A percentile compares a stretch with the other conserved stretches of the same genome.
phyloP scores from a whole-genome alignment of 2,888 invertebrate species.

The Rotaria macrura region DNA sequence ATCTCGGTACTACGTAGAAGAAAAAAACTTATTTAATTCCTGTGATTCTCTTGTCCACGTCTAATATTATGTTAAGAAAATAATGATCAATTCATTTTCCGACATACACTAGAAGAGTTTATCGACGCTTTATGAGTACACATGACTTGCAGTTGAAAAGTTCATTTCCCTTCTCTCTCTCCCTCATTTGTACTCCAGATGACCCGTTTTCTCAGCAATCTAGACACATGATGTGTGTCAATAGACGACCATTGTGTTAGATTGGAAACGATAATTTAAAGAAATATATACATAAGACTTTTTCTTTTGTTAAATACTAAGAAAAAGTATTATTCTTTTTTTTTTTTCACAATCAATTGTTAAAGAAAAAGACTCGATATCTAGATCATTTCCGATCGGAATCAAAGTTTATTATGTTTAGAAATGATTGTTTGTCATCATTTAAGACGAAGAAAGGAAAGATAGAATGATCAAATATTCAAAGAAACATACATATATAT shows the following conservation, averaged over 20 bases:
- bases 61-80: not conserved
- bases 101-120: not conserved
- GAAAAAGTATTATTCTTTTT: not conserved
- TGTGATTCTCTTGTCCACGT: no score
- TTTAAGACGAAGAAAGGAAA: not conserved
- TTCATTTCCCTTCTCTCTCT: not conserved
- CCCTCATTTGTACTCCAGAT: not conserved
- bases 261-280: not conserved
- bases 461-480: not conserved
- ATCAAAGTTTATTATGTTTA: constrained; percentile 1
- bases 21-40: no score
- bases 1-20: no score
- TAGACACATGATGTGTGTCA: not conserved
- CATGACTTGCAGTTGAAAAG: not conserved
- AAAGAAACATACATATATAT: no score
- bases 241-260: not conserved
- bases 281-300: not conserved
- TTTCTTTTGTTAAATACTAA: not conserved
- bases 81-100: not conserved
- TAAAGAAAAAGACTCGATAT: not conserved
- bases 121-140: not conserved
- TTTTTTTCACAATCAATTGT: not conserved
- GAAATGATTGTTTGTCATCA: not conserved
- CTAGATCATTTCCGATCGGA: constrained; percentile 5
- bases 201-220: not conserved